A percentile compares a stretch with the other conserved stretches of the same genome.
Evolutionary conservation across 2,888 invertebrate genomes (phyloP).

Genomic region (Eilema depressum): DNA sequence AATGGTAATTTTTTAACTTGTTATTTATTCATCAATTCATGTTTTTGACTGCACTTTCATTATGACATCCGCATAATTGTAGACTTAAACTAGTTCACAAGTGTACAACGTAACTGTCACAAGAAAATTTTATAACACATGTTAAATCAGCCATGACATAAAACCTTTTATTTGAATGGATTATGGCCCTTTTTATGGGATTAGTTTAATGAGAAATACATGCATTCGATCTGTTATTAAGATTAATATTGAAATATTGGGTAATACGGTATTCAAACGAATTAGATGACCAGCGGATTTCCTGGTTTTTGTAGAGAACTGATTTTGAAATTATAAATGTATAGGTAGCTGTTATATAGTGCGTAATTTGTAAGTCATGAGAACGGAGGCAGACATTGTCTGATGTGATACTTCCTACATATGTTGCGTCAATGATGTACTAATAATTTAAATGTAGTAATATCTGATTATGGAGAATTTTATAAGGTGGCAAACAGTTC

Average conservation of each 20-base stretch:
- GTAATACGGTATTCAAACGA: conserved; percentile 3
- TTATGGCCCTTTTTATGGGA: not conserved
- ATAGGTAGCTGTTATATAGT: not conserved
- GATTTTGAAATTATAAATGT: conserved; percentile 14
- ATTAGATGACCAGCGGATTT: conserved; percentile 13
- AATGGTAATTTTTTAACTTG: not conserved
- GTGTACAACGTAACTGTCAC: not conserved
- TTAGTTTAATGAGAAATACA: not conserved
- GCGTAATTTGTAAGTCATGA: conserved; percentile 7
- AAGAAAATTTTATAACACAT: not conserved
- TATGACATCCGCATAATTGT: not conserved
- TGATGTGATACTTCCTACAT: conserved; percentile 39
- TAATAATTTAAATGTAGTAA: not conserved
- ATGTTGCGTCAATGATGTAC: not conserved
- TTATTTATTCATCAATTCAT: not conserved
- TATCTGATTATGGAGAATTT: not conserved
- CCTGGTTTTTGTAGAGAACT: not conserved
- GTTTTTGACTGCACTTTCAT: not conserved
- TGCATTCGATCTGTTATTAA: not conserved
- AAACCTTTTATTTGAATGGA: not conserved
- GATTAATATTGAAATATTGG: not conserved
- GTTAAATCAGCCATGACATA: not conserved
- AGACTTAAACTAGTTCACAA: not conserved
- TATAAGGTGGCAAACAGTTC: not conserved
- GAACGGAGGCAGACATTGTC: conserved; percentile 14